Base-by-base conservation (phyloP, 1,140 invertebrate genomes). In the Drosophila mayri region DNA sequence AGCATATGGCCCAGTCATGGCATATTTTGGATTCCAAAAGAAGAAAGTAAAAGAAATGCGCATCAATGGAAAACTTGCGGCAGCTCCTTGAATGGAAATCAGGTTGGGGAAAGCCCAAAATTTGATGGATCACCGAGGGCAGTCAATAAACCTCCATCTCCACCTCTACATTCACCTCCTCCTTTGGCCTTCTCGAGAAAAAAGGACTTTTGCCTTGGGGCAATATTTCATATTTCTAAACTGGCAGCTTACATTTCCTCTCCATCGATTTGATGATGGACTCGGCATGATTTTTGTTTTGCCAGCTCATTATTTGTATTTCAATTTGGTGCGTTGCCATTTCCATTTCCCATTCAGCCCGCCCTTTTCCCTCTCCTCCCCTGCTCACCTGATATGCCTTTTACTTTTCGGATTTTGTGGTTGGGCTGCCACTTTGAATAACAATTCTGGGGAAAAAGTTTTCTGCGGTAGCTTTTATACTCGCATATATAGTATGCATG, bases 241-340 rank as follows among this genome's bases (percentile, higher is more conserved):
- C 84, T 88, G 84, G 66, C 84, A 79, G 76, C 84, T 80, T 67
- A 88, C 76, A 80, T 82, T 87, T 79, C 63, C 74, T 71, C 30
- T 41, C 63, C 71, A 88, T 83, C 81, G 83, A 74, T 90, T 78
- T 68, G 76, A 75, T 87, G 81, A 81, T 72, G 44, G 54, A 74
- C 76, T 65, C 60, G 84, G 76, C 85, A 87, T 88, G 84, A 90
- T 84, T 88, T 87, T 87, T 87, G 84, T 87, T 87, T 87, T 79
- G 80, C 85, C 80, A 90, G 85, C 85, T 87, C 80, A 87, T 87
- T 87, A 87, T 87, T 77, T 83, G 80, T 81, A 76, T 87, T 90
- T 84, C 84, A 90, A 80, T 87, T 88, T 86, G 50, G 61, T 79
- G 59, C 63, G 49, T 62, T 86, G 35, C 68, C 64, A 44, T 66